Evolutionary conservation across 1,140 invertebrate species (phyloP).

Genomic region (Thereuonema tuberculata): DNA sequence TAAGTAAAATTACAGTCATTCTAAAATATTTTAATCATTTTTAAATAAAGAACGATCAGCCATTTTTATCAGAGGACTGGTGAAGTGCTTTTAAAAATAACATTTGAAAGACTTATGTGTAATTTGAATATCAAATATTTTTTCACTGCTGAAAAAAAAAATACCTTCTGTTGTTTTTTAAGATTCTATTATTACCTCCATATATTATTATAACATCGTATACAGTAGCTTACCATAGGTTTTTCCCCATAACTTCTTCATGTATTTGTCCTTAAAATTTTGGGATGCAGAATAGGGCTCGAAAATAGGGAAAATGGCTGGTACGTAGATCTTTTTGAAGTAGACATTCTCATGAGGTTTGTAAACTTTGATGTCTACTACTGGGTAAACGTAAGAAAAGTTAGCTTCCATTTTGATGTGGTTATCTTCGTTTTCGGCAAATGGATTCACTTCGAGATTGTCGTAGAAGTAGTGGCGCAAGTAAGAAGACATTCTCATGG

Average conservation of each 20-base stretch:
- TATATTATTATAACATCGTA: background rate
- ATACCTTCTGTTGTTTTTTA: background rate
- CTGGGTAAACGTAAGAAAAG: background rate
- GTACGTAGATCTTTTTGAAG: slow-evolving; percentile 4
- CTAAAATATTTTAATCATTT: too few species aligned
- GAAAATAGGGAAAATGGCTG: background rate
- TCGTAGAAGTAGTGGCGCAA: slow-evolving; percentile 7
- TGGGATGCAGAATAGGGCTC: too few species aligned
- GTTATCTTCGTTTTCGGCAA: background rate
- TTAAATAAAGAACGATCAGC: too few species aligned
- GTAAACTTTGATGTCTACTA: background rate
- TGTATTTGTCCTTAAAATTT: background rate
- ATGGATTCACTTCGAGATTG: background rate
- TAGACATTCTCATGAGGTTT: background rate
- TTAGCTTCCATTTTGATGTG: slow-evolving; percentile 5
- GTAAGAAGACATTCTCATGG: background rate
- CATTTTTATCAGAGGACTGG: too few species aligned
- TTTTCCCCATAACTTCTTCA: too few species aligned
- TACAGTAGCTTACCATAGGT: too few species aligned
- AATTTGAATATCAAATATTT: too few species aligned
- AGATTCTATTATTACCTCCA: background rate
- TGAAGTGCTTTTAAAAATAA: too few species aligned
- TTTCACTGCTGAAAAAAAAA: too few species aligned
- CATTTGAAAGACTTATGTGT: too few species aligned
- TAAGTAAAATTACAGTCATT: too few species aligned